Evolutionary conservation across 2,797 vertebrate genomes (phyloP).

Genomic region (Sarcophilus harrisii): DNA sequence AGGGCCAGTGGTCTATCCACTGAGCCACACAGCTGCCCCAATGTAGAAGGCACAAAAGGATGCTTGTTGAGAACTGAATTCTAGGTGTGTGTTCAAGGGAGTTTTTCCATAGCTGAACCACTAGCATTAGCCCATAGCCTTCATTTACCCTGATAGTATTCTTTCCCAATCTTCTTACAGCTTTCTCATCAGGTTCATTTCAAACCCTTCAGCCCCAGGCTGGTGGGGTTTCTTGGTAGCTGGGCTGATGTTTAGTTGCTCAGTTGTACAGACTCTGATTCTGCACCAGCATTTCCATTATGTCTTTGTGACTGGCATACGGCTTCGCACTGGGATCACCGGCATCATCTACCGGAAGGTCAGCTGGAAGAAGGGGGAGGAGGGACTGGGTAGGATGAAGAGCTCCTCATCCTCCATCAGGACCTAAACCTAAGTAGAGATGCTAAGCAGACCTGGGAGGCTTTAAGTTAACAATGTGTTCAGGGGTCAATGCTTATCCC

Average conservation of each 20-base stretch:
- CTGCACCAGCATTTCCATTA: conserved; percentile 95
- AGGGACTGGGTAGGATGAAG: neutral
- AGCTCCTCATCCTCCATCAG: neutral
- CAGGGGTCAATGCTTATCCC: neutral
- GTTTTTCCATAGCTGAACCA: neutral
- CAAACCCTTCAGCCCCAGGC: conserved; percentile 85
- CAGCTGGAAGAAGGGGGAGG: conserved; percentile 54
- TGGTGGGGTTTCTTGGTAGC: conserved; percentile 97
- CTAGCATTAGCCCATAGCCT: neutral
- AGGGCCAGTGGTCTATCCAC: neutral
- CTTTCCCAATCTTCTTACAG: conserved; percentile 80
- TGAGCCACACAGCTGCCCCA: neutral
- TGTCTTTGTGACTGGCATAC: conserved; percentile 93
- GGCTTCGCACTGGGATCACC: conserved; percentile 91
- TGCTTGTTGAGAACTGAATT: neutral
- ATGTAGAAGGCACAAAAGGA: neutral
- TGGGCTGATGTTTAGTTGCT: conserved; percentile 93
- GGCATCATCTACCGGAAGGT: conserved; percentile 98
- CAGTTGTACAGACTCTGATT: conserved; percentile 92
- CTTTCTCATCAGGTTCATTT: conserved; percentile 92
- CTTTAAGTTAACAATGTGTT: neutral
- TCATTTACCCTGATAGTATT: neutral
- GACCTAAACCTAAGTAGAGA: neutral
- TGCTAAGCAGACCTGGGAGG: neutral
- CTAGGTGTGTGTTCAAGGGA: neutral